These are phyloP conservation scores for Conops quadrifasciatus DNA, from an alignment of 2,888 invertebrate genomes.

Conservation along the genomic window DNA sequence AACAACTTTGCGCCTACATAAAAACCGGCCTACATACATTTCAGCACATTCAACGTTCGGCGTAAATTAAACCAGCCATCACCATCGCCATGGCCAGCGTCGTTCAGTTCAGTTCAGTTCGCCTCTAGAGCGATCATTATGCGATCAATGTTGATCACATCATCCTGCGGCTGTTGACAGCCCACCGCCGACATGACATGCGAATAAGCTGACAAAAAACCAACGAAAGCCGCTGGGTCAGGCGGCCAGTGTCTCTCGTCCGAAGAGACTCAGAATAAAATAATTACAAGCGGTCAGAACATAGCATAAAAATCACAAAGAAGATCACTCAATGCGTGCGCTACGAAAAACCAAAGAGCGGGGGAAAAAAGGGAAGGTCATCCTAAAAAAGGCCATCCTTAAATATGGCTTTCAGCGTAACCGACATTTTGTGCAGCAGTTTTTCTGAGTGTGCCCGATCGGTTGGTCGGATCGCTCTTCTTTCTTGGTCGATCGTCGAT, in stretches of 20 bases:
- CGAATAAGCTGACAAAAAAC: constrained; percentile 45
- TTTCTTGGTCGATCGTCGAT: constrained; percentile 36
- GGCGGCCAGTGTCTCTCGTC: constrained; percentile 6
- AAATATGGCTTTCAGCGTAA: constrained; percentile 57
- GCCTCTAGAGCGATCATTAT: constrained; percentile 56
- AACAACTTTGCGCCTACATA: constrained; percentile 6
- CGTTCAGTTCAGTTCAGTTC: background rate
- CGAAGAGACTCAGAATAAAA: constrained; percentile 18
- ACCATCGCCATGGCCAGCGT: background rate
- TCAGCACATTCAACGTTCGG: constrained; percentile 16
- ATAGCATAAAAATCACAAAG: background rate
- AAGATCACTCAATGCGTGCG: constrained; percentile 10
- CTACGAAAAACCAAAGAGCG: constrained; percentile 14
- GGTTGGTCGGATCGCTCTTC: background rate
- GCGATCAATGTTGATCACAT: constrained; percentile 64
- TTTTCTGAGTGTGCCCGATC: constrained; percentile 11
- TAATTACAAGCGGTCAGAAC: constrained; percentile 27
- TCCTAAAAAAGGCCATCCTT: background rate
- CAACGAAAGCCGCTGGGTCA: constrained; percentile 19
- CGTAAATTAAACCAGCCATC: constrained; percentile 41
- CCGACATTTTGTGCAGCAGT: constrained; percentile 59
- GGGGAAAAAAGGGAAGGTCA: constrained; percentile 31
- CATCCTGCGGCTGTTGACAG: constrained; percentile 64
- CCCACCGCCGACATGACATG: constrained; percentile 62
- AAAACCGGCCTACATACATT: constrained; percentile 19